A percentile compares a stretch with the other conserved stretches of the same genome.
These are phyloP conservation scores for Hydropsyche betteni DNA, from an alignment of 2,888 invertebrate species.

Conservation along the genomic window DNA sequence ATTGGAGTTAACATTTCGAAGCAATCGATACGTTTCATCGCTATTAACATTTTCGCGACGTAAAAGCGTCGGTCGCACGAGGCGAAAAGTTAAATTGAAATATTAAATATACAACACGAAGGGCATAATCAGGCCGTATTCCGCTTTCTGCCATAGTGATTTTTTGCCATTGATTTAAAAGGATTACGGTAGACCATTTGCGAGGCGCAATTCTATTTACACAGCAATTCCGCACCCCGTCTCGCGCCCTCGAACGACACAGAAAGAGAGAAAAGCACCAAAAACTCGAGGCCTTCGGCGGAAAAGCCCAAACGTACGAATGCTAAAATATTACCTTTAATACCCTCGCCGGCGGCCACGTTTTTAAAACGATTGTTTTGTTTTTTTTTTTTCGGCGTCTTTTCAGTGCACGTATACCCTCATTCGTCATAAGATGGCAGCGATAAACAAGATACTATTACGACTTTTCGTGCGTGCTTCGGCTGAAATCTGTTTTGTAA, in stretches of 20 bases:
- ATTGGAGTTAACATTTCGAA: too few species aligned
- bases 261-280: slow-evolving; percentile 11
- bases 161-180: slow-evolving; percentile 38
- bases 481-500: background rate
- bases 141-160: slow-evolving; percentile 30
- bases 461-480: background rate
- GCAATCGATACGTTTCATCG: slow-evolving; percentile 1
- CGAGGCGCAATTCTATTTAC: slow-evolving; percentile 41
- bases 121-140: slow-evolving; percentile 23
- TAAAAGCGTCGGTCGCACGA: slow-evolving; percentile 9
- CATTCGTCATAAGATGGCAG: slow-evolving; percentile 17
- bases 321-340: slow-evolving; percentile 47
- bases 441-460: slow-evolving; percentile 39
- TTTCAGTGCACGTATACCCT: slow-evolving; percentile 18
- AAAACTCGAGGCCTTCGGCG: slow-evolving; percentile 6
- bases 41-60: slow-evolving; percentile 29
- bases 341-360: slow-evolving; percentile 40
- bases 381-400: slow-evolving; percentile 30
- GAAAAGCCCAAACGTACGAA: slow-evolving; percentile 30
- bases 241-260: slow-evolving; percentile 14
- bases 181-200: slow-evolving; percentile 35
- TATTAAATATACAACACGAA: slow-evolving; percentile 27
- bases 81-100: slow-evolving; percentile 25
- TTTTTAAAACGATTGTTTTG: slow-evolving; percentile 46
- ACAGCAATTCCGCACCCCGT: slow-evolving; percentile 39